Evolutionary conservation across 1,140 invertebrate species (phyloP), one percentile per base, ranked within the genome.

Genomic region (Lepidostoma basale): DNA sequence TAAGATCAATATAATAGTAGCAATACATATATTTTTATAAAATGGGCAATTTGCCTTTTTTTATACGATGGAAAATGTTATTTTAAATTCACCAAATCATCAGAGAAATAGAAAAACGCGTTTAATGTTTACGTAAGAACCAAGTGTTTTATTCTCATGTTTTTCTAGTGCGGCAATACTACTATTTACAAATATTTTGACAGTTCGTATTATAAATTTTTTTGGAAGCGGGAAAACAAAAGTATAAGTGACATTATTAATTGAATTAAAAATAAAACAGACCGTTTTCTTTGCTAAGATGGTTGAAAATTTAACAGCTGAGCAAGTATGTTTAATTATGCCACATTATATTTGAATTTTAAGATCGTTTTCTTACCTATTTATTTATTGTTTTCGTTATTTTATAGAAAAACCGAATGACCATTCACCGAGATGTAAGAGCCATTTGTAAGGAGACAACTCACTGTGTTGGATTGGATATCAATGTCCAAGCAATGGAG

Each of bases 351-450:
- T 9, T 36, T 36, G 1, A 12, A 3, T 12, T 36, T 36, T 36
- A 36, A 36, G 14, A 36, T 36, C 10, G 10, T 12, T 36, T 36
- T 36, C 1, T 36, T 1, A 36, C 5, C 10, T 2, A 3, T 3
- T 2, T 16, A 45, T n/a, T 3, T 68, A 16, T 28, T 28, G 44
- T 28, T 49, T 68, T 58, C 36, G 3, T 67, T n/a, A n/a, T n/a
- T 36, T 80, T 81, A 68, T 73, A 85, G 84, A 85, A 81, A 79
- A 40, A 78, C 58, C 81, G 78, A 33, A 78, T 82, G 16, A 73
- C 79, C 12, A 62, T 86, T 12, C 78, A 81, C 60, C 75, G 77
- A 20, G 82, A 83, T 70, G 76, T 82, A 1, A 73, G 74, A 33
- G 73, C 76, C 25, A 80, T 85, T 39, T 81, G 80, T 59, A 76